Base-by-base conservation (phyloP, 2,113 vertebrate genomes). In the Poeciliopsis turrubarensis region DNA sequence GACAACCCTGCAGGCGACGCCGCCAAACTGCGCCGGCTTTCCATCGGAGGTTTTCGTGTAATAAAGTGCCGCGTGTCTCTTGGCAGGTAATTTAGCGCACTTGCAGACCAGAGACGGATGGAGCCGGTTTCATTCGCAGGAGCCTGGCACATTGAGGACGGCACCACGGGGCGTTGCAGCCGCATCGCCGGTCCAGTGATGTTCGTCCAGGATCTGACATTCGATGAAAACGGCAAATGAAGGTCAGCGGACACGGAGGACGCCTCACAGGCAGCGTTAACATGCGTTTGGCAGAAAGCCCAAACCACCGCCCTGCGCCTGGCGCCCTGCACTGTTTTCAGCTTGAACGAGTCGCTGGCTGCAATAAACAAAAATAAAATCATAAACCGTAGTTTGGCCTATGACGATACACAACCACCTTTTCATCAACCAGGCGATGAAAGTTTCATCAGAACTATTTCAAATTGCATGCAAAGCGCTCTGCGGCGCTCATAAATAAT, bases 71-170 rank as follows among this genome's bases (percentile, higher is more conserved):
- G 6, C 15, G 5, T 47, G 44, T 47, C 5, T 10, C 51, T 57
- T 57, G 25, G 5, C 17, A 7, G 51, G 73, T 44, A 73, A 82
- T 77, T 44, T 70, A 15, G 71, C 54, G 51, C 30, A n/a, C 19
- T 11, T n/a, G 19, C 47, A 4, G 51, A 54, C 51, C 8, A 54
- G 22, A 57, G 25, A 10, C 3, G 51, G 22, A n/a, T 57, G 25
- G 3, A 57, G 25, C 17, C n/a, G 8, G 22, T 57, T 57, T n/a
- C 22, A n/a, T n/a, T 57, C 5, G 17, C 51, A 57, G 8, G 19
- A 51, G 7, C 13, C 39, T 54, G 19, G 7, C 51, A n/a, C 19
- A 54, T 54, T 54, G 9, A 25, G 51, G 51, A 54, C 2, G 22
- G 6, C 5, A n/a, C 51, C 7, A 54, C 22, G n/a, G 51, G 22